phyloP scores from a whole-genome alignment of 2,797 vertebrate genomes.

The Acrossocheilus fasciatus region DNA sequence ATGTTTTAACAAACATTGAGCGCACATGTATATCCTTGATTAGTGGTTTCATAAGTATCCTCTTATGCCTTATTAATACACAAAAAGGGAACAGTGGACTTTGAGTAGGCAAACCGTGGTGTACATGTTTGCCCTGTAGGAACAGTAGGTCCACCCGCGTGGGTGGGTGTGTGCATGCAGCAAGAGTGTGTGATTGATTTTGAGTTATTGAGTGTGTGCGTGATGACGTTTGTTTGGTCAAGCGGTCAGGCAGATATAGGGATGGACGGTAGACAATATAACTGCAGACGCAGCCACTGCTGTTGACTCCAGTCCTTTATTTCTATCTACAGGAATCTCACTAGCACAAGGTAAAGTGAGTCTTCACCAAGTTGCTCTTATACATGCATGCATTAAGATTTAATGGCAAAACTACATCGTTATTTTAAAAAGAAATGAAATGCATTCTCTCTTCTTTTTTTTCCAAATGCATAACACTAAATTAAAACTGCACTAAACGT shows the following conservation, averaged over 20 bases:
- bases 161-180: slow-evolving; percentile 55
- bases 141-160: slow-evolving; percentile 54
- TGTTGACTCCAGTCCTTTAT: slow-evolving; percentile 50
- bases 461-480: not conserved
- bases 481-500: not conserved
- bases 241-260: slow-evolving; percentile 79
- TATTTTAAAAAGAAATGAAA: not conserved
- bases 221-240: slow-evolving; percentile 71
- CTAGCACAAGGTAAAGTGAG: slow-evolving; percentile 56
- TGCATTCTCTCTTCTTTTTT: not conserved
- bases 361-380: not conserved
- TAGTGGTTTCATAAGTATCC: slow-evolving; percentile 42
- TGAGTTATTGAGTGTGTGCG: slow-evolving; percentile 46
- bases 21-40: slow-evolving; percentile 22
- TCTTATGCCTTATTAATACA: slow-evolving; percentile 11
- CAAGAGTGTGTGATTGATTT: slow-evolving; percentile 38
- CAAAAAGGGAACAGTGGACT: slow-evolving; percentile 73
- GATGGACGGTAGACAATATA: slow-evolving; percentile 75
- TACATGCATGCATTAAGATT: slow-evolving; percentile 20
- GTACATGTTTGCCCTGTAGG: slow-evolving; percentile 43
- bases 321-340: slow-evolving; percentile 54
- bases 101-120: slow-evolving; percentile 70
- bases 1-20: not conserved
- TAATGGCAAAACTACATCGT: not conserved
- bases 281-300: slow-evolving; percentile 64